A percentile compares a stretch with the other conserved stretches of the same genome.
Evolutionary conservation across 2,113 vertebrate species (phyloP).

Genomic region (Prunella fulvescens): DNA sequence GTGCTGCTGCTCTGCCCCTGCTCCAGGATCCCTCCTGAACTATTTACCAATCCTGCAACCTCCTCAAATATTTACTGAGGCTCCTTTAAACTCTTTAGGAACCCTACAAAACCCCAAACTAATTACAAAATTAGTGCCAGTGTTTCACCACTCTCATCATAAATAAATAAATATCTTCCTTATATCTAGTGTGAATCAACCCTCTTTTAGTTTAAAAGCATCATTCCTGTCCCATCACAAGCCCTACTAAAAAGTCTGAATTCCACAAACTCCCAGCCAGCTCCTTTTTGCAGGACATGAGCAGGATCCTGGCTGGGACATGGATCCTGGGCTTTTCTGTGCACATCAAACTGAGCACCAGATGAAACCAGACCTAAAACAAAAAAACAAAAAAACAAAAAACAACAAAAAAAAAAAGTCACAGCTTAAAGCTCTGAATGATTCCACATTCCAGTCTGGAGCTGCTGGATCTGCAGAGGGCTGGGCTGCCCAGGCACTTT

Average conservation of each 20-base stretch:
- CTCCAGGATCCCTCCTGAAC: not conserved
- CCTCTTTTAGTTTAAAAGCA: not conserved
- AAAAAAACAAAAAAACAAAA: too few species aligned
- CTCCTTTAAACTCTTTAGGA: not conserved
- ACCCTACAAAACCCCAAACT: not conserved
- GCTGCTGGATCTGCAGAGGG: not conserved
- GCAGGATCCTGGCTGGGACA: not conserved
- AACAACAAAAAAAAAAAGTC: too few species aligned
- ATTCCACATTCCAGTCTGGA: not conserved
- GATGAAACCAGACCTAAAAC: not conserved
- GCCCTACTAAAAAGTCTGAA: not conserved
- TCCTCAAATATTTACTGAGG: not conserved
- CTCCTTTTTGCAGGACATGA: not conserved
- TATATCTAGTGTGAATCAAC: not conserved
- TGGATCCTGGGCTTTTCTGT: rapidly evolving
- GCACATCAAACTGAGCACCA: not conserved
- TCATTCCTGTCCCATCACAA: not conserved
- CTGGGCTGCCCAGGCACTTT: not conserved
- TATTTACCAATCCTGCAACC: not conserved
- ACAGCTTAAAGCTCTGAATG: not conserved
- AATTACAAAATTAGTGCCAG: not conserved
- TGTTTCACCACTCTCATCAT: not conserved
- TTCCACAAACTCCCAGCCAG: not conserved
- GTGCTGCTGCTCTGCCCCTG: not conserved
- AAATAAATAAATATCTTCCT: not conserved